Conservation (phyloP, 2,113 vertebrate genomes). For the Oenanthe melanoleuca region DNA sequence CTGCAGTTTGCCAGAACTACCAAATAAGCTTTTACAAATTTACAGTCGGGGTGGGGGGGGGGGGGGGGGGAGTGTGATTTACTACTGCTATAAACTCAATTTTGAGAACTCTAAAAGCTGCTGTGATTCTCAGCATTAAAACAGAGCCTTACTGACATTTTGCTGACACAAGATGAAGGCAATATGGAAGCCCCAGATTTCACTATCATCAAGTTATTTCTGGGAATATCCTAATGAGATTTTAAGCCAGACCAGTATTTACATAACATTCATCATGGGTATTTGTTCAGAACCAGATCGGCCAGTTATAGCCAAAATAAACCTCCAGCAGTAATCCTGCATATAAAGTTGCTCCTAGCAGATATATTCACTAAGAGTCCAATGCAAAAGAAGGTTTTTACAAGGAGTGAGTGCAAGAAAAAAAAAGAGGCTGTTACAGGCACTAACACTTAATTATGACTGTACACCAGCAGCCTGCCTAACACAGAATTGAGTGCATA, state of each 20-base stretch:
- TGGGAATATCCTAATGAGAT: constrained; percentile 38
- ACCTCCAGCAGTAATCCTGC: background rate
- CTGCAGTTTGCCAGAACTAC: background rate
- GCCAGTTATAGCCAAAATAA: constrained; percentile 30
- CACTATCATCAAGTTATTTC: constrained; percentile 30
- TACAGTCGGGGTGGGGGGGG: too few relatives aligned
- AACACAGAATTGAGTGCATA: background rate
- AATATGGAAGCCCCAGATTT: background rate
- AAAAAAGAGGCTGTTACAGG: background rate
- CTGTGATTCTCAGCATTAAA: background rate
- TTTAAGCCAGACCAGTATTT: constrained; percentile 10
- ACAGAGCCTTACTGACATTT: background rate
- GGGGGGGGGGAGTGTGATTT: background rate
- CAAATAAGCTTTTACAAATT: background rate
- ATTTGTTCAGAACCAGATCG: constrained; percentile 1
- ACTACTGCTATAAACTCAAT: background rate
- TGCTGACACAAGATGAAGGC: background rate
- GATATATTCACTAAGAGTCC: background rate
- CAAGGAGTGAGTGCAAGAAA: background rate
- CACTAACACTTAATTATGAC: background rate
- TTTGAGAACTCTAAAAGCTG: background rate
- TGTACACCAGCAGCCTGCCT: background rate
- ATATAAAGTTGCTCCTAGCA: background rate
- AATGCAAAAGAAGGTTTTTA: background rate
- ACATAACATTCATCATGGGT: constrained; percentile 18